Base-by-base conservation (phyloP, 2,113 vertebrate genomes). In the Coryphaenoides rupestris region DNA sequence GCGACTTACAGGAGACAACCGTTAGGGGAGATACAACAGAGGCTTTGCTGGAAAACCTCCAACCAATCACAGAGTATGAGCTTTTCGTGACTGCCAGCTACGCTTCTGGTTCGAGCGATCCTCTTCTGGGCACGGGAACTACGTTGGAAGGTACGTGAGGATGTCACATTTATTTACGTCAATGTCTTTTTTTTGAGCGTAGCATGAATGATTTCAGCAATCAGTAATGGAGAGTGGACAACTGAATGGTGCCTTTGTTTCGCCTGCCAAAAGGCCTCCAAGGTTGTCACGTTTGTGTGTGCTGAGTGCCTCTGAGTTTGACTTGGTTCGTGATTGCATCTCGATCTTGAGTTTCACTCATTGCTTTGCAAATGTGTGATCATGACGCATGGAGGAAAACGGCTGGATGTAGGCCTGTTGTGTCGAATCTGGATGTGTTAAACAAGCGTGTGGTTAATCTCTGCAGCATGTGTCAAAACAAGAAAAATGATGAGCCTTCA, bases 51-150 rank as follows among this genome's bases (percentile, higher is more conserved):
- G 90, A 88, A 79, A 92, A 90, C 68, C 86, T 99, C 72, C 87
- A 90, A 0, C 85, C 94, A 54, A 91, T 89, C 59, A 98, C 95
- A 3, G 91, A 89, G 21, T 99, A 99, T 19, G 87, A 93, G 60
- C 72, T 99, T 57, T 95, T 95, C 62, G 95, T 98, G 65, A 94
- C 89, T 1, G 95, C 97, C 17, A 84, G 90, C 50, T 99, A 99
- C 49, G 77, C 92, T 0, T 95, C 95, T 58, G 96, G 95, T 49
- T 75, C 92, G 52, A 96, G 96, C 10, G 93, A 95, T 0, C 91
- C 93, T 50, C 93, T 99, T 40, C 78, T 92, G 73, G 95, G 95
- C 73, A 92, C 91, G 68, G 96, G 96, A 85, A 92, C 90, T 64
- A 99, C 96, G 1, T 88, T 95, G 73, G 96, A 99, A 94, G 96